A percentile compares a stretch with the other conserved stretches of the same genome.
These are phyloP conservation scores for Naja naja DNA, from an alignment of 2,113 vertebrate genomes.

Conservation along the genomic window DNA sequence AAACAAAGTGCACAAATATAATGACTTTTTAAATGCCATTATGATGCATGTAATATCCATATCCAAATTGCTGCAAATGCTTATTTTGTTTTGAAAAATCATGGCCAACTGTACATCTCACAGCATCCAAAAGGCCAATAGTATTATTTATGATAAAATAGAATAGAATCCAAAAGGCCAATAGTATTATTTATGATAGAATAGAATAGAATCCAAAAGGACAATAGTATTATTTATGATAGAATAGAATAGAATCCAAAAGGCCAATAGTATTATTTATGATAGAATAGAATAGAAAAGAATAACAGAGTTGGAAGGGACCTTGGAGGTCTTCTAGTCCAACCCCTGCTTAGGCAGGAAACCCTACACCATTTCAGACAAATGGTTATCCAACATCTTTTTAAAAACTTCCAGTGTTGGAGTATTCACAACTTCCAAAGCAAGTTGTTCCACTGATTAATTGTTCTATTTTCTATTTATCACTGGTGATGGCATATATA, in stretches of 20 bases:
- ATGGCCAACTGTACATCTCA: neutral
- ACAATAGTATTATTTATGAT: neutral
- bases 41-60: neutral
- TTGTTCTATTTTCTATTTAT: too few relatives aligned
- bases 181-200: neutral
- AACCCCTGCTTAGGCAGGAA: too few relatives aligned
- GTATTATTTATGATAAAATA: neutral
- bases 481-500: neutral
- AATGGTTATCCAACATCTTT: too few relatives aligned
- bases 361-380: too few relatives aligned
- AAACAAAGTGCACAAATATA: neutral
- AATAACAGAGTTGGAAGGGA: too few relatives aligned
- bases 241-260: too few relatives aligned
- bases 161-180: neutral
- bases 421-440: too few relatives aligned
- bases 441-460: too few relatives aligned
- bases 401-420: too few relatives aligned
- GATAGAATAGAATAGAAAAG: too few relatives aligned
- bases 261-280: neutral
- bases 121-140: neutral
- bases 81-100: neutral
- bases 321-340: too few relatives aligned
- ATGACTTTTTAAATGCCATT: neutral
- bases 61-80: neutral
- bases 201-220: too few relatives aligned